A percentile compares a stretch with the other conserved stretches of the same genome.
Evolutionary conservation across 1,140 invertebrate genomes (phyloP).

Genomic region (Camponotus pennsylvanicus): DNA sequence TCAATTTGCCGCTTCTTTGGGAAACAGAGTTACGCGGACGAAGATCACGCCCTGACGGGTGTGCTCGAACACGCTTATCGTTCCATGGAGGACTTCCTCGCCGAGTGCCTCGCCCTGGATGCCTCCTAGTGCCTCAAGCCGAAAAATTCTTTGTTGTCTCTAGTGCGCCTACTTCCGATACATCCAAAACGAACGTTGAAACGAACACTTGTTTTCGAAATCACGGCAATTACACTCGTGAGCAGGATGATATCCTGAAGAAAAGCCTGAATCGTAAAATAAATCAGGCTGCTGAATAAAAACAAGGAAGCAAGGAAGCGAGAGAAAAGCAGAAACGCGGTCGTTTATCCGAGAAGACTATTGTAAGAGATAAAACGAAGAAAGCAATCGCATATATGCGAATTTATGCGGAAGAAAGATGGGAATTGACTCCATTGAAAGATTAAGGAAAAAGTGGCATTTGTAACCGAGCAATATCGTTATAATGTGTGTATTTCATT

Average conservation of each 20-base stretch:
- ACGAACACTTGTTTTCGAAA: constrained; percentile 34
- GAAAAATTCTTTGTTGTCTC: constrained; percentile 82
- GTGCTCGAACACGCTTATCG: constrained; percentile 94
- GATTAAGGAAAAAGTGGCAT: constrained; percentile 51
- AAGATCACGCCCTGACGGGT: constrained; percentile 92
- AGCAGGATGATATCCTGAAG: constrained; percentile 32
- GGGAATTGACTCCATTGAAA: not conserved
- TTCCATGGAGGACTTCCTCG: constrained; percentile 94
- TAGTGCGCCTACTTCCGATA: constrained; percentile 80
- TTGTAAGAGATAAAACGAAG: not conserved
- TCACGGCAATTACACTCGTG: constrained; percentile 38
- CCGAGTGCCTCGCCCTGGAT: constrained; percentile 94
- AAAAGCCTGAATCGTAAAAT: constrained; percentile 43
- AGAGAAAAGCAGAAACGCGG: not conserved
- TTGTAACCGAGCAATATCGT: constrained; percentile 73
- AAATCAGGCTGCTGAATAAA: constrained; percentile 15
- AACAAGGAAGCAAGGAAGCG: not conserved
- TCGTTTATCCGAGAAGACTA: not conserved
- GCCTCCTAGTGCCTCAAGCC: constrained; percentile 87
- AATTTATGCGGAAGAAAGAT: not conserved
- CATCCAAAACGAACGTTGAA: constrained; percentile 60
- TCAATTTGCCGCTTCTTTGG: not conserved
- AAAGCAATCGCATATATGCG: not conserved
- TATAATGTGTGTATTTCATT: constrained; percentile 66
- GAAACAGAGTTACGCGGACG: constrained; percentile 92